Conservation (phyloP, 2,113 vertebrate genomes). For the Callaeas wilsoni region DNA sequence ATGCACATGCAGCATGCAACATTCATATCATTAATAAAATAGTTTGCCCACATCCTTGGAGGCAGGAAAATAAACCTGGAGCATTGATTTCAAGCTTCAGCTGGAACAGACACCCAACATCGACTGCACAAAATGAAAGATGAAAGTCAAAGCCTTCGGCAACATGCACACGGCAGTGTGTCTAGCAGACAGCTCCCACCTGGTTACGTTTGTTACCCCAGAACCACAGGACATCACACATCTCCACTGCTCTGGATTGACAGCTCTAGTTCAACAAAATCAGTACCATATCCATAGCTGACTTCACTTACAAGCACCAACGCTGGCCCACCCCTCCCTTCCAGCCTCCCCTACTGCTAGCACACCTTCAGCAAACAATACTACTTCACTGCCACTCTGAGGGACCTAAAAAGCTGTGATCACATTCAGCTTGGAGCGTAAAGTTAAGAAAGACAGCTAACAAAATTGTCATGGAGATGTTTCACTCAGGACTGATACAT, state of each 20-base stretch:
- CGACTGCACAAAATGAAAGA: not conserved
- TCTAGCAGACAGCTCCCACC: not conserved
- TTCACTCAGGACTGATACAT: not conserved
- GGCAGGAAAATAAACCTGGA: not conserved
- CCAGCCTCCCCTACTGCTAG: not conserved
- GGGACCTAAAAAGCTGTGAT: not conserved
- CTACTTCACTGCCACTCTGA: not conserved
- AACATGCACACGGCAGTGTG: no score
- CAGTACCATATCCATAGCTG: not conserved
- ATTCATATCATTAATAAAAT: not conserved
- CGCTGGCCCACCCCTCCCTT: not conserved
- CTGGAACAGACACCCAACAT: not conserved
- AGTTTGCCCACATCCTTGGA: not conserved
- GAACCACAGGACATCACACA: not conserved
- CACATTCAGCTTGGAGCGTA: not conserved
- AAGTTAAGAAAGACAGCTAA: not conserved
- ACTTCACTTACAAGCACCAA: not conserved
- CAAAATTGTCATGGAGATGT: not conserved
- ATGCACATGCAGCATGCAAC: not conserved
- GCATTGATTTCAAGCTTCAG: not conserved
- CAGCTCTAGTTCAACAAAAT: not conserved
- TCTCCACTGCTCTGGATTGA: not conserved
- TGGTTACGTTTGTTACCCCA: fast-evolving
- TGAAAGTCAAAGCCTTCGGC: not conserved
- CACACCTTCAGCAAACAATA: not conserved